A percentile compares a stretch with the other conserved stretches of the same genome.
Evolutionary conservation across 2,797 vertebrate genomes (phyloP).

Genomic region (Pangasius macronema): DNA sequence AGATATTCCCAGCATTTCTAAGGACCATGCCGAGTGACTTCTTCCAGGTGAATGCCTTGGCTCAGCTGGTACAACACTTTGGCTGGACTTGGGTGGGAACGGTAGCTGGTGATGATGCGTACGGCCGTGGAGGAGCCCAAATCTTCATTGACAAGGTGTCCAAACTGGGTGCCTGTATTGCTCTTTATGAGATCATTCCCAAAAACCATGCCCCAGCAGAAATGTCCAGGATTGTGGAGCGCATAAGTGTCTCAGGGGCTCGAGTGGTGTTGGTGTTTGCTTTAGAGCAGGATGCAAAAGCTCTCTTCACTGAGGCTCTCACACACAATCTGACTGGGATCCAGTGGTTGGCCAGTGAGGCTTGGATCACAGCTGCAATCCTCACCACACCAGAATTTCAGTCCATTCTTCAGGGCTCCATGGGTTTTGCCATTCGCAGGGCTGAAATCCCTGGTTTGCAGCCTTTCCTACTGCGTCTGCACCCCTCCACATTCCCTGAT

Average conservation of each 20-base stretch:
- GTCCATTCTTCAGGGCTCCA: slow-evolving; percentile 73
- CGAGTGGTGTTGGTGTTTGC: slow-evolving; percentile 78
- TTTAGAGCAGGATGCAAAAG: slow-evolving; percentile 76
- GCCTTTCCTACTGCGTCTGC: slow-evolving; percentile 74
- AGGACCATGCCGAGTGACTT: slow-evolving; percentile 82
- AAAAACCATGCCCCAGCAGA: slow-evolving; percentile 68
- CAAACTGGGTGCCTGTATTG: slow-evolving; percentile 72
- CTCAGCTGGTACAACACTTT: slow-evolving; percentile 78
- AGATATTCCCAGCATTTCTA: slow-evolving; percentile 76
- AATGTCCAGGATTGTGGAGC: slow-evolving; percentile 70
- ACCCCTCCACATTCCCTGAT: slow-evolving; percentile 62
- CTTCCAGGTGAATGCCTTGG: slow-evolving; percentile 78
- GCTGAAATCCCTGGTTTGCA: slow-evolving; percentile 71
- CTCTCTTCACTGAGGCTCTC: slow-evolving; percentile 73
- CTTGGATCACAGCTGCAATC: slow-evolving; percentile 80
- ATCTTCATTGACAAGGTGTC: slow-evolving; percentile 72
- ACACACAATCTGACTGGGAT: slow-evolving; percentile 74
- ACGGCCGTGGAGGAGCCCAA: slow-evolving; percentile 76
- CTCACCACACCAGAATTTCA: slow-evolving; percentile 73
- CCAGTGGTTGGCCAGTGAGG: slow-evolving; percentile 82
- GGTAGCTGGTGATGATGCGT: slow-evolving; percentile 78
- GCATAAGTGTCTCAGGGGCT: slow-evolving; percentile 68
- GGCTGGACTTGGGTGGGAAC: slow-evolving; percentile 81
- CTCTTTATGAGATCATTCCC: slow-evolving; percentile 77
- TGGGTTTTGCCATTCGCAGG: slow-evolving; percentile 78